A percentile compares a stretch with the other conserved stretches of the same genome.
These are phyloP conservation scores for Odocoileus hemionus DNA, from an alignment of 2,113 vertebrate genomes.

Conservation along the genomic window DNA sequence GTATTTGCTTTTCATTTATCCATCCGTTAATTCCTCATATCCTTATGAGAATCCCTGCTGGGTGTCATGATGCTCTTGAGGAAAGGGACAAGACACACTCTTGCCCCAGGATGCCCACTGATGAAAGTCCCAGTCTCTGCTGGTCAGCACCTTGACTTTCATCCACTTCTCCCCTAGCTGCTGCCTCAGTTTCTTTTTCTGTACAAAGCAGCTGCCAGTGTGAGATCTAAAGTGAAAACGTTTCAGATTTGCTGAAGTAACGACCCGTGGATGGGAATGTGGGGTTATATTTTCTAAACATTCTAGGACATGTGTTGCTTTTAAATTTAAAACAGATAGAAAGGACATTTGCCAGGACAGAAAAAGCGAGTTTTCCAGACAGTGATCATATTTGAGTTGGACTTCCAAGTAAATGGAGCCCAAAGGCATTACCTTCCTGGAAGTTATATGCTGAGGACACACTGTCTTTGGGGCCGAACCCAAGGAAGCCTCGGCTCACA, in stretches of 20 bases:
- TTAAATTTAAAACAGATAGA: slow-evolving; percentile 63
- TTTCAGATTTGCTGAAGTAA: neutral
- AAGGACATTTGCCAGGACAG: slow-evolving; percentile 28
- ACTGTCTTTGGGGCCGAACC: neutral
- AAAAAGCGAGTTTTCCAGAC: slow-evolving; percentile 50
- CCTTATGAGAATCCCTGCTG: neutral
- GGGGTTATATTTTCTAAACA: slow-evolving; percentile 18
- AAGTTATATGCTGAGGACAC: neutral
- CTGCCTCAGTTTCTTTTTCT: neutral
- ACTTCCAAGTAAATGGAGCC: neutral
- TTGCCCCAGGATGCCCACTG: neutral
- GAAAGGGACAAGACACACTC: neutral
- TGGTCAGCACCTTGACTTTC: neutral
- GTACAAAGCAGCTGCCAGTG: neutral
- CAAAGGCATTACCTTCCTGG: neutral
- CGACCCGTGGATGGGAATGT: neutral
- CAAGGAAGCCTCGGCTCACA: neutral
- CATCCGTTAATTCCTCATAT: neutral
- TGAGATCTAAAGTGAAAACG: neutral
- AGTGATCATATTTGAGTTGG: neutral
- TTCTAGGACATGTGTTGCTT: slow-evolving; percentile 27
- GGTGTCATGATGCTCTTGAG: neutral
- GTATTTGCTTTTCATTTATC: neutral
- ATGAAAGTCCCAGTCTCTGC: neutral
- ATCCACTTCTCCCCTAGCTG: rapidly evolving